Evolutionary conservation across 1,140 invertebrate genomes (phyloP), one percentile per base, ranked within the genome.

Genomic region (Pararge aegeria): DNA sequence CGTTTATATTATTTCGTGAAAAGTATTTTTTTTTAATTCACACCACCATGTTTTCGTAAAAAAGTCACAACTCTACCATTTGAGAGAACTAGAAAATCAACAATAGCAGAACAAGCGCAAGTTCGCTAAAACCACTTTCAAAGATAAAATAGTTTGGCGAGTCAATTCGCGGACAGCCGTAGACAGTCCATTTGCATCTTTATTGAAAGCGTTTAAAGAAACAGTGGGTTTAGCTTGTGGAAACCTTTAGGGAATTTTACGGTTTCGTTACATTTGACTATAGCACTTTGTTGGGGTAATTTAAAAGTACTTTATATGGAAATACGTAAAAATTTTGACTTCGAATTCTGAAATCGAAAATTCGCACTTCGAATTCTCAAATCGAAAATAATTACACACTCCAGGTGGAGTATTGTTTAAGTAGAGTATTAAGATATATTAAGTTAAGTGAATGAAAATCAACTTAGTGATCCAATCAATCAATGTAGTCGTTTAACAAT

Each of bases 161-260:
- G 68, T 80, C 76, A 70, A 79, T 80, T 75, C 64, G 67, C 66
- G 70, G 69, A 70, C 73, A 70, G 68, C 70, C 67, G 66, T 69
- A 77, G 75, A 78, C 73, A 66, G 72, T 75, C 55, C 59, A 82
- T 85, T 85, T 82, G 72, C 75, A 83, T 83, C 81, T 83, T 82
- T 83, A 77, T 82, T 80, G 77, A 68, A 73, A 74, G 63, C 73
- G 79, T 81, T 83, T 82, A 75, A 79, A 75, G 79, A 82, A 78
- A 75, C 77, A 79, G 77, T 75, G 70, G 68, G 68, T 71, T 27
- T 68, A 60, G 65, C 58, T 67, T 62, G 62, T 66, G 56, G 53
- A 64, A 68, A 57, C 64, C 67, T 64, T 73, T 68, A 59, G 64
- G 63, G 66, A 73, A 61, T 68, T 77, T 71, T 64, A 65, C 58